Evolutionary conservation across 2,113 vertebrate species (phyloP), one percentile per base, ranked within the genome.

Genomic region (Chauna torquata): DNA sequence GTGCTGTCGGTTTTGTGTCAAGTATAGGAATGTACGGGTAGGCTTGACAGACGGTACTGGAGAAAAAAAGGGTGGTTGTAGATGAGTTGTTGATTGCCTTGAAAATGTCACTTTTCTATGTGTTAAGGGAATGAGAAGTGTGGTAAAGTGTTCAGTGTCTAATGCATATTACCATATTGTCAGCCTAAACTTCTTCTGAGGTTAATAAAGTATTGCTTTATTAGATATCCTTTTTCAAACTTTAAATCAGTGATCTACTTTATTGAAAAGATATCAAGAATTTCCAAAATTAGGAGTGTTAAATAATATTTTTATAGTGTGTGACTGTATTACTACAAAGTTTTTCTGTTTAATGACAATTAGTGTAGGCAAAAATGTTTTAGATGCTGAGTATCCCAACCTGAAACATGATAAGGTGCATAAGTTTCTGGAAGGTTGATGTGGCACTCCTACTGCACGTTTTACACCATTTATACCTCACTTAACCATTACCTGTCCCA

Each of bases 1-100:
- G 66, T 90, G 24, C 57, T 96, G 47, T 83, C 62, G 17, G 79
- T 71, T 96, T 86, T 93, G 75, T 91, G 91, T 97, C 91, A 80
- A 72, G 59, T 72, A 24, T 45, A 86, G 86, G 82, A 82, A 83
- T 69, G 72, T 94, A 94, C 89, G 28, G 82, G 59, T 94, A 82
- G 79, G 65, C 72, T 93, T 85, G 79, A 94, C 91, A 96, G 89
- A 91, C 66, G 2, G 54, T 94, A 78, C 38, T 70, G 58, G 64
- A 65, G 62, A n/a, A 78, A 94, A 90, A 94, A 47, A 81, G 49
- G 50, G 30, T 58, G 34, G 5, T 92, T 95, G 92, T 87, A 95
- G 88, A 90, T 52, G 65, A 95, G 50, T 74, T 96, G 74, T 91
- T 97, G 93, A 95, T 96, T 65, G 55, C 74, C 91, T 96, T 89